These are phyloP conservation scores for Pagrus major DNA, from an alignment of 2,113 vertebrate species.

Conservation along the genomic window DNA sequence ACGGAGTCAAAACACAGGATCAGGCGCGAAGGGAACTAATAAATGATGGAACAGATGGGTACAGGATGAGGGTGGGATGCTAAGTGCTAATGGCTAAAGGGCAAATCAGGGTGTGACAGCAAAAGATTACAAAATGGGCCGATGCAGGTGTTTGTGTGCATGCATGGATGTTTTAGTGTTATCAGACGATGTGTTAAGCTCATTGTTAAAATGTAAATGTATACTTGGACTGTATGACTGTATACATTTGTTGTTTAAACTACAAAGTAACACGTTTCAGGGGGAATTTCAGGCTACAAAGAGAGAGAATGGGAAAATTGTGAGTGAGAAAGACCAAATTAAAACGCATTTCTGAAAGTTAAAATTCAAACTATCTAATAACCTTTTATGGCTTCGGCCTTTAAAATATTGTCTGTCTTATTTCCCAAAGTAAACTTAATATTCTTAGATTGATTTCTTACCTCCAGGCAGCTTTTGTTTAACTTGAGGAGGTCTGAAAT, in stretches of 20 bases:
- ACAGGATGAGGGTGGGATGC: not conserved
- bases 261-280: not conserved
- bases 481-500: not conserved
- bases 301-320: not conserved
- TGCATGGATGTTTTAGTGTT: not conserved
- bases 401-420: not conserved
- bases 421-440: constrained; percentile 8
- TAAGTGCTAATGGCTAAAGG: not conserved
- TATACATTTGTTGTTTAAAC: too few relatives aligned
- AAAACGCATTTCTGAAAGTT: not conserved
- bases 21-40: not conserved
- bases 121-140: not conserved
- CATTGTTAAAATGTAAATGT: not conserved
- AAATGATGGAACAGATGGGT: not conserved
- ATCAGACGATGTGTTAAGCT: not conserved
- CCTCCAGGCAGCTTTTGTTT: not conserved
- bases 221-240: not conserved
- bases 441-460: constrained; percentile 12
- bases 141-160: not conserved
- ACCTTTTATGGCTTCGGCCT: not conserved
- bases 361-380: not conserved
- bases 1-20: not conserved
- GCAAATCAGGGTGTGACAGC: not conserved
- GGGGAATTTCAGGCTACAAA: not conserved
- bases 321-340: not conserved